Conservation (phyloP, 2,888 invertebrate genomes). For the Tigriopus californicus region DNA sequence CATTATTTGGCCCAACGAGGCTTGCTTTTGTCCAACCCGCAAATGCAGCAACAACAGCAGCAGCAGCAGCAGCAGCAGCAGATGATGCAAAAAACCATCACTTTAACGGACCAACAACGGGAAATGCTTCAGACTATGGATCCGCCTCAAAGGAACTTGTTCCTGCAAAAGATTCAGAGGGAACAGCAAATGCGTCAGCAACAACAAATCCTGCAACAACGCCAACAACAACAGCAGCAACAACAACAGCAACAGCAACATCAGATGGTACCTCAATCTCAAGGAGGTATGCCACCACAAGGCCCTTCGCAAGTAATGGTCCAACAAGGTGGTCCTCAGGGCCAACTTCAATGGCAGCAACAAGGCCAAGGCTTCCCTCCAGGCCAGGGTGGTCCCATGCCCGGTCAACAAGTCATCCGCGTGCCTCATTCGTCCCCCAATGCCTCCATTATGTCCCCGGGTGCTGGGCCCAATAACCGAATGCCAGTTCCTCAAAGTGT, state of each 20-base stretch:
- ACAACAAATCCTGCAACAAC: constrained; percentile 5
- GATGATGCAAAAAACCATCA: constrained; percentile 3
- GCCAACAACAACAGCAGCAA: constrained; percentile 16
- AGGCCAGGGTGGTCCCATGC: background rate
- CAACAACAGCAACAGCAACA: constrained; percentile 16
- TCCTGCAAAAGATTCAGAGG: constrained; percentile 7
- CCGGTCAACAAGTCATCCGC: background rate
- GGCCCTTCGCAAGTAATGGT: background rate
- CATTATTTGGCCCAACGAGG: constrained; percentile 12
- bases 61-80: background rate
- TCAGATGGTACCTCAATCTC: constrained; percentile 5
- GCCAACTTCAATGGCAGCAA: background rate
- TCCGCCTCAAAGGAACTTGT: constrained; percentile 4
- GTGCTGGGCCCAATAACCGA: background rate
- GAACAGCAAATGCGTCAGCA: constrained; percentile 5
- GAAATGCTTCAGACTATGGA: constrained; percentile 15
- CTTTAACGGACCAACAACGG: constrained; percentile 12
- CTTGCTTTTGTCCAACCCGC: constrained; percentile 5
- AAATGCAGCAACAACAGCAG: background rate
- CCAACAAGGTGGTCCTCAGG: background rate
- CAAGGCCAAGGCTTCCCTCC: background rate
- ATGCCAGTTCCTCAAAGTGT: background rate
- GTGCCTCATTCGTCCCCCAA: background rate
- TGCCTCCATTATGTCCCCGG: background rate
- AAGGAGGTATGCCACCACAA: background rate